Conservation (phyloP, 2,113 vertebrate genomes). For the Tenrec ecaudatus region DNA sequence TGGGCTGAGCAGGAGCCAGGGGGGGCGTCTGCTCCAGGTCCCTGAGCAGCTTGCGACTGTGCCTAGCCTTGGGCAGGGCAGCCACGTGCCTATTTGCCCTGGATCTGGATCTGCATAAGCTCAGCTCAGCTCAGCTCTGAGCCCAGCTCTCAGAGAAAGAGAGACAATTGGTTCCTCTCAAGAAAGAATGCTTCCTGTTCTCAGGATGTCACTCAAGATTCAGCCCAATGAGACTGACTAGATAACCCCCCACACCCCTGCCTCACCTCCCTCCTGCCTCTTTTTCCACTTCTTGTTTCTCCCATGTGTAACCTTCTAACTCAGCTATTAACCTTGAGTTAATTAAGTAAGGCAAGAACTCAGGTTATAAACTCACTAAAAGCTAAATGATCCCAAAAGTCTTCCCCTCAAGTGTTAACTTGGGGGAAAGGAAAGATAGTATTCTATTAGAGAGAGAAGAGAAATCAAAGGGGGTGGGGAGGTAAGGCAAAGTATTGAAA, state of each 20-base stretch:
- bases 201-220: background rate
- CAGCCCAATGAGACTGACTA: background rate
- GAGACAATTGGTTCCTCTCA: background rate
- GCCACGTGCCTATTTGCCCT: conserved; percentile 65
- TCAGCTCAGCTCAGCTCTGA: background rate
- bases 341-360: background rate
- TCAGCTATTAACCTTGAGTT: background rate
- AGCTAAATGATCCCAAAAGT: conserved; percentile 30
- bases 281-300: background rate
- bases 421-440: no score
- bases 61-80: conserved; percentile 45
- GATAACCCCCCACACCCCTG: no score
- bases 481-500: no score
- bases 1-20: conserved; percentile 73
- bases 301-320: background rate
- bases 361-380: background rate
- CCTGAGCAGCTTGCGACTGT: conserved; percentile 71
- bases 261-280: background rate
- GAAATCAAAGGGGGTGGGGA: no score
- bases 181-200: background rate
- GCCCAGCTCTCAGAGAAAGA: conserved; percentile 20
- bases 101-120: conserved; percentile 53
- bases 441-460: no score
- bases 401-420: background rate
- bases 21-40: conserved; percentile 74